These are phyloP conservation scores for Bufo bufo DNA, from an alignment of 2,113 vertebrate species.

Conservation along the genomic window DNA sequence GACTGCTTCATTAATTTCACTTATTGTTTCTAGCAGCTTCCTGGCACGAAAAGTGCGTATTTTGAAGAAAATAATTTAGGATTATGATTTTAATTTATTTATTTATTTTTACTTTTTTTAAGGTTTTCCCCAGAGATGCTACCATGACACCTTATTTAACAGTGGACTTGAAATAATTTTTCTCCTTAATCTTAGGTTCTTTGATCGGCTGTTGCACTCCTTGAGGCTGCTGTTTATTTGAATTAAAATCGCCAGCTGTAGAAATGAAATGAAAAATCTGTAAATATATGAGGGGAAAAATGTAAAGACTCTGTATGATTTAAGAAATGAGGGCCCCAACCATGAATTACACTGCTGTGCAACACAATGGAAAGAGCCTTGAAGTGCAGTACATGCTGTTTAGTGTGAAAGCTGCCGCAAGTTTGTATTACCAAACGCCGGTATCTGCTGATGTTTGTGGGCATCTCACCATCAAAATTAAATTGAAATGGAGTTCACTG, in stretches of 20 bases:
- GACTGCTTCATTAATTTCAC: too few relatives aligned
- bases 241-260: conserved; percentile 49
- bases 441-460: conserved; percentile 31
- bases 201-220: conserved; percentile 26
- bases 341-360: conserved; percentile 49
- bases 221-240: conserved; percentile 48
- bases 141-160: background rate
- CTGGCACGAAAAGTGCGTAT: too few relatives aligned
- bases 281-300: conserved; percentile 19
- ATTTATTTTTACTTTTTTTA: background rate
- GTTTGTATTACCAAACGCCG: conserved; percentile 32
- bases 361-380: conserved; percentile 39
- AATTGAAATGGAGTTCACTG: conserved; percentile 38
- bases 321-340: conserved; percentile 33
- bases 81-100: too few relatives aligned
- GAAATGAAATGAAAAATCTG: conserved; percentile 39
- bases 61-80: too few relatives aligned
- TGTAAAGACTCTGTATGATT: conserved; percentile 34
- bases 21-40: too few relatives aligned
- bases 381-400: conserved; percentile 21
- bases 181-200: background rate
- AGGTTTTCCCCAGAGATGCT: background rate
- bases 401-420: conserved; percentile 23
- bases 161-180: too few relatives aligned
- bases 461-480: conserved; percentile 47